These are phyloP conservation scores for Pterocles orientalis DNA, from an alignment of 2,113 vertebrate species.

Conservation along the genomic window DNA sequence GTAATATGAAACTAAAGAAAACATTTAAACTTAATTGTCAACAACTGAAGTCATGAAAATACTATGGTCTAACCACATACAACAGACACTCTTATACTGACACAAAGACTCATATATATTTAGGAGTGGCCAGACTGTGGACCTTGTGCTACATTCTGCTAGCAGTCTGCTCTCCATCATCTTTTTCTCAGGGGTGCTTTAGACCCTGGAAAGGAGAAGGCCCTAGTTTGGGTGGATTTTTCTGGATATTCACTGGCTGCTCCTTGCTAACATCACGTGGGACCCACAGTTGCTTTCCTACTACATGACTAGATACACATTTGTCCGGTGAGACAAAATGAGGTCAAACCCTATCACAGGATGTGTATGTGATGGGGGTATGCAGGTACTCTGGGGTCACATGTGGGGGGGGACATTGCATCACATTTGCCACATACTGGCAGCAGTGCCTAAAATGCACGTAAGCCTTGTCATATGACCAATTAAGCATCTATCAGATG, in stretches of 20 bases:
- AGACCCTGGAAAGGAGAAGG: not conserved
- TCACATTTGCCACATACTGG: not conserved
- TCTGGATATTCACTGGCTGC: not conserved
- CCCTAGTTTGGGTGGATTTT: not conserved
- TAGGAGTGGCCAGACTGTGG: not conserved
- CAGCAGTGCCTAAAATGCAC: not conserved
- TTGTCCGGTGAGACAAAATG: not conserved
- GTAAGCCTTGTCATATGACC: not conserved
- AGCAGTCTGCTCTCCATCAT: not conserved
- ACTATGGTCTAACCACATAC: not conserved
- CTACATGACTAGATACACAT: not conserved
- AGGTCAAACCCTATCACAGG: not conserved
- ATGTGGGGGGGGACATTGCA: not conserved
- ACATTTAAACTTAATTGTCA: not conserved
- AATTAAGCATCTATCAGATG: not conserved
- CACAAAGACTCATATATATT: not conserved
- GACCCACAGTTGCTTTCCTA: not conserved
- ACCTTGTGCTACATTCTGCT: not conserved
- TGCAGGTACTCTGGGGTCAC: not conserved
- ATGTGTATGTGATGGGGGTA: not conserved
- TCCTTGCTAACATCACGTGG: rapidly evolving
- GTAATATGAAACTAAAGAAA: not conserved
- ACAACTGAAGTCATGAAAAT: not conserved
- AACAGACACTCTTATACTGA: not conserved
- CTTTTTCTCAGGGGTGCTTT: not conserved